phyloP scores from a whole-genome alignment of 2,888 invertebrate species.

The Geophilus truncorum region DNA sequence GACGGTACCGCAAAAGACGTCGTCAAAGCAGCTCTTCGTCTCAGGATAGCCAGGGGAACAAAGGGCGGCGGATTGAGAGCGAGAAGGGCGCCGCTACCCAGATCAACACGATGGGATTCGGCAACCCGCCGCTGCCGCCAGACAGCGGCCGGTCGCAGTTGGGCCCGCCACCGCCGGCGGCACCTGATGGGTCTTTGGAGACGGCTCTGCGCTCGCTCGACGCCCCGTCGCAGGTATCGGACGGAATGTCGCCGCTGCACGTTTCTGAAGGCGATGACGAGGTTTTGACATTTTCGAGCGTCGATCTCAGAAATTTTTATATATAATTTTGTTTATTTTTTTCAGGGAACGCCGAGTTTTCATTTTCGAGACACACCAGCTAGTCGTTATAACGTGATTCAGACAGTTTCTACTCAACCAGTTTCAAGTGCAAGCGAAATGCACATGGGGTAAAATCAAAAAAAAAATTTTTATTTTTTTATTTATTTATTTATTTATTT shows the following conservation, averaged over 20 bases:
- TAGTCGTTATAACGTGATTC: too few relatives aligned
- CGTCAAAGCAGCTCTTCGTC: slow-evolving; percentile 30
- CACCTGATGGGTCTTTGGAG: not conserved
- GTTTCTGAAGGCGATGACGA: slow-evolving; percentile 34
- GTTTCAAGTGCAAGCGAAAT: too few relatives aligned
- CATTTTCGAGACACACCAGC: too few relatives aligned
- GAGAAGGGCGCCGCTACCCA: not conserved
- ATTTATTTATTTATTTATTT: not conserved
- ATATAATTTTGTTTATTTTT: too few relatives aligned
- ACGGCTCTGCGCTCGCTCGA: slow-evolving; percentile 11
- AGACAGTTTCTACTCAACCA: too few relatives aligned
- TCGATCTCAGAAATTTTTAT: too few relatives aligned
- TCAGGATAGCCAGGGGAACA: not conserved
- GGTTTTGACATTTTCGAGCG: not conserved
- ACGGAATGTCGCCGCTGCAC: slow-evolving; percentile 32
- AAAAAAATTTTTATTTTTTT: too few relatives aligned
- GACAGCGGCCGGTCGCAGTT: not conserved
- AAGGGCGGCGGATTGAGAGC: not conserved
- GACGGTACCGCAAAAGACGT: slow-evolving; percentile 18
- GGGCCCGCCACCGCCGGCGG: not conserved
- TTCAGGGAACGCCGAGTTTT: too few relatives aligned
- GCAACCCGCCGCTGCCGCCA: too few relatives aligned
- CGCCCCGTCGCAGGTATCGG: slow-evolving; percentile 17
- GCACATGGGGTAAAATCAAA: too few relatives aligned
- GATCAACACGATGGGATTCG: not conserved